Evolutionary conservation across 2,888 invertebrate species (phyloP), one percentile per base, ranked within the genome.

Genomic region (Zaprionus obscuricornis): DNA sequence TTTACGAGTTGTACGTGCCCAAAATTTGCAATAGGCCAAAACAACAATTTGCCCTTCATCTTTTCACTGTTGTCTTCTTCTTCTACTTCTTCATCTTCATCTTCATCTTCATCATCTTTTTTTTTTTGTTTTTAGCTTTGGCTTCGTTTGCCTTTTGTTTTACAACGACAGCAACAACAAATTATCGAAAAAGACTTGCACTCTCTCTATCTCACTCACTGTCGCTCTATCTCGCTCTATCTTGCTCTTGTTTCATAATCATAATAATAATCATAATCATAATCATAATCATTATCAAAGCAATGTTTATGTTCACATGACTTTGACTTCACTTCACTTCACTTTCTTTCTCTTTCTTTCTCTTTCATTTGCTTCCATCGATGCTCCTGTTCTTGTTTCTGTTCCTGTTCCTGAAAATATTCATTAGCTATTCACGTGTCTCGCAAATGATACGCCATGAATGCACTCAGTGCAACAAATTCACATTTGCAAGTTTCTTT

Each of bases 11-110:
- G 82, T 77, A 82, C 82, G 82, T 82, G 82, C 74, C 66, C 75
- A 82, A 82, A 82, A 84, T 82, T 84, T 68, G 68, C 82, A 82
- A 82, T 85, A 85, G 84, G 81, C 85, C 71, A 76, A 85, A 64
- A n/a, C n/a, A n/a, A n/a, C 65, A 75, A 45, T 46, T 71, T 52
- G 22, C 51, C 51, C 20, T 11, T 17, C 34, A 39, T 40, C 45
- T 7, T 7, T n/a, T n/a, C n/a, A n/a, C n/a, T n/a, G n/a, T n/a
- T n/a, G n/a, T n/a, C n/a, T n/a, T n/a, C n/a, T n/a, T n/a, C n/a
- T n/a, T n/a, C n/a, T n/a, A n/a, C n/a, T n/a, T n/a, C n/a, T n/a
- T n/a, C n/a, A n/a, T n/a, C n/a, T n/a, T n/a, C n/a, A n/a, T n/a
- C 10, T 7, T 13, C 33, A 3, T 10, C 4, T 7, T 2, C 33